A percentile compares a stretch with the other conserved stretches of the same genome.
phyloP scores from a whole-genome alignment of 1,140 invertebrate genomes.

The Linepithema humile region DNA sequence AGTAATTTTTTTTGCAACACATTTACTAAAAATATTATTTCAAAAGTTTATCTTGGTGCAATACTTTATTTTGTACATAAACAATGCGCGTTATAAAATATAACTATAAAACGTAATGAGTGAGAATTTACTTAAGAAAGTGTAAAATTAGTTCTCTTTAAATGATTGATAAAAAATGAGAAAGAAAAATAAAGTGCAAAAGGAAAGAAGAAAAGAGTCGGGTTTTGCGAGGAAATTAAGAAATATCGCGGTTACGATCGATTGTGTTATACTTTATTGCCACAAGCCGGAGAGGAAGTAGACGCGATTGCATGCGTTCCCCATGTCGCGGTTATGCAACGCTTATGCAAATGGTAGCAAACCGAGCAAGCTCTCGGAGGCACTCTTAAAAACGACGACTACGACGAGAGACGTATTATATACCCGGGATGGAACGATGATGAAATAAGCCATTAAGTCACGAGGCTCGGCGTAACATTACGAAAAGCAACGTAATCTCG shows the following conservation, averaged over 20 bases:
- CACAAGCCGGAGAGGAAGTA: background rate
- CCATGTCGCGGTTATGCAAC: conserved; percentile 24
- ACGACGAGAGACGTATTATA: conserved; percentile 32
- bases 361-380: background rate
- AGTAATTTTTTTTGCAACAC: too few species aligned
- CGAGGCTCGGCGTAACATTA: conserved; percentile 54
- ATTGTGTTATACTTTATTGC: background rate
- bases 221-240: background rate
- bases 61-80: too few species aligned
- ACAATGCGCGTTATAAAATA: background rate
- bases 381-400: background rate
- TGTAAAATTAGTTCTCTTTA: background rate
- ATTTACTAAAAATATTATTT: too few species aligned
- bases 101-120: background rate
- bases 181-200: too few species aligned
- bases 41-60: too few species aligned
- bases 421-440: conserved; percentile 46
- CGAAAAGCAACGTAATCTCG: conserved; percentile 66
- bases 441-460: conserved; percentile 70
- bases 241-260: background rate
- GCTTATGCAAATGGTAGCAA: conserved; percentile 41
- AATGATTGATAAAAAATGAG: background rate
- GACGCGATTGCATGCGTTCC: conserved; percentile 8
- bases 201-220: background rate
- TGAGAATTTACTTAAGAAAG: background rate